Base-by-base conservation (phyloP, 2,888 invertebrate species). In the Disparrhopalites patrizii region DNA sequence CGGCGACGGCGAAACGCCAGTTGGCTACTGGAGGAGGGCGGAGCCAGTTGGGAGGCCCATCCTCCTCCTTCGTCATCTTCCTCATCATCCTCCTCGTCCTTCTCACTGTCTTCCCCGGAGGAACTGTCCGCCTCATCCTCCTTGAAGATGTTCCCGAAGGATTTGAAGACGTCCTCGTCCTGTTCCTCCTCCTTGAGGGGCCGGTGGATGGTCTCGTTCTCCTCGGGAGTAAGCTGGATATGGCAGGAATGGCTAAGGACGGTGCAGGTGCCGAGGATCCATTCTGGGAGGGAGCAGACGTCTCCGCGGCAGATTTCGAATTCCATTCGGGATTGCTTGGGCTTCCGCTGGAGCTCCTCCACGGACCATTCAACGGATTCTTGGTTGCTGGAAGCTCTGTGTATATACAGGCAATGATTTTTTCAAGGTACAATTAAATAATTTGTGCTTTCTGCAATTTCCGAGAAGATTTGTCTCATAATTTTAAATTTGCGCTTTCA, bases 241-340 rank as follows among this genome's bases (percentile, higher is more conserved):
- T n/a, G 5, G 52, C 65, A 65, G 13, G 47, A 27, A 23, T 57
- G 47, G 18, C 20, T 27, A 10, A 58, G n/a, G 8, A 65, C 25
- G 25, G 43, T 7, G 27, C 65, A 65, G 18, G 65, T 65, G 0
- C 65, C 65, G 1, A 58, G 36, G 31, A 65, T 43, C 57, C 55
- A 57, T 51, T 65, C 51, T 8, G 65, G 65, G 23, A 65, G 31
- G 20, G 43, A 57, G 33, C 65, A 65, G 2, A 31, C 50, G 7
- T 58, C 56, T 1, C 52, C 52, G 2, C 56, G 57, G 50, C 65
- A 65, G 18, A 65, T 18, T 15, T 57, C 65, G 1, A 8, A 10
- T 20, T 65, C 65, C 2, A 55, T 30, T 33, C 31, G 28, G 18
- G 58, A 23, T 57, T 50, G 50, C 15, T 30, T 2, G 27, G 23